phyloP scores from a whole-genome alignment of 2,797 vertebrate species.

The Galagoides demidoff region DNA sequence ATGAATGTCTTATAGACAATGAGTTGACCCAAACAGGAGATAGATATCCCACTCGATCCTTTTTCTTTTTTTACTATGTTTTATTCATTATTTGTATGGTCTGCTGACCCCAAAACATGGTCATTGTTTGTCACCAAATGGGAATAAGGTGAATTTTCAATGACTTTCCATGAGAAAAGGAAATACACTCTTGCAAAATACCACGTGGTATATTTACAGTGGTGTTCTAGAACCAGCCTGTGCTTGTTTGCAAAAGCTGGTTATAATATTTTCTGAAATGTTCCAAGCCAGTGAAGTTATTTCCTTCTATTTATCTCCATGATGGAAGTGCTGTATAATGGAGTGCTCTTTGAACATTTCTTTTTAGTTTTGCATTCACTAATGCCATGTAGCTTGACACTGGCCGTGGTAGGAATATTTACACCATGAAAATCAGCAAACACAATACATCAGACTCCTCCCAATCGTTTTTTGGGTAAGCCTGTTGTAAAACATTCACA shows the following conservation, averaged over 20 bases:
- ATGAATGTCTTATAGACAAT: not conserved
- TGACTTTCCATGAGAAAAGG: slow-evolving; percentile 12
- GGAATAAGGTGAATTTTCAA: slow-evolving; percentile 41
- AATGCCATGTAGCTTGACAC: not conserved
- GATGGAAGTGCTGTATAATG: not conserved
- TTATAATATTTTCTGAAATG: slow-evolving; percentile 41
- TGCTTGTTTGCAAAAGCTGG: not conserved
- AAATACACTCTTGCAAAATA: not conserved
- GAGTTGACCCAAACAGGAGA: not conserved
- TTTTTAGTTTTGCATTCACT: not conserved
- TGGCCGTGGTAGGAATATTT: not conserved
- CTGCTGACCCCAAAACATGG: slow-evolving; percentile 33
- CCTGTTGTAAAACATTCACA: slow-evolving; percentile 16
- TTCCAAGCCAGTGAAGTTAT: not conserved
- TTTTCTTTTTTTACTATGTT: not conserved
- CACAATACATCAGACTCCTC: not conserved
- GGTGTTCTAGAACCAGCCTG: not conserved
- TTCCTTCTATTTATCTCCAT: not conserved
- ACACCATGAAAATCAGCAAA: not conserved
- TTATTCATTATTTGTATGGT: slow-evolving; percentile 54
- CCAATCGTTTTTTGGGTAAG: not conserved
- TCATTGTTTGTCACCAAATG: not conserved
- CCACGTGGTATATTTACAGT: not conserved
- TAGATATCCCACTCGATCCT: not conserved
- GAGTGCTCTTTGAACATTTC: not conserved